A percentile compares a stretch with the other conserved stretches of the same genome.
These are phyloP conservation scores for Branchellion lobata DNA, from an alignment of 2,888 invertebrate genomes.

Conservation along the genomic window DNA sequence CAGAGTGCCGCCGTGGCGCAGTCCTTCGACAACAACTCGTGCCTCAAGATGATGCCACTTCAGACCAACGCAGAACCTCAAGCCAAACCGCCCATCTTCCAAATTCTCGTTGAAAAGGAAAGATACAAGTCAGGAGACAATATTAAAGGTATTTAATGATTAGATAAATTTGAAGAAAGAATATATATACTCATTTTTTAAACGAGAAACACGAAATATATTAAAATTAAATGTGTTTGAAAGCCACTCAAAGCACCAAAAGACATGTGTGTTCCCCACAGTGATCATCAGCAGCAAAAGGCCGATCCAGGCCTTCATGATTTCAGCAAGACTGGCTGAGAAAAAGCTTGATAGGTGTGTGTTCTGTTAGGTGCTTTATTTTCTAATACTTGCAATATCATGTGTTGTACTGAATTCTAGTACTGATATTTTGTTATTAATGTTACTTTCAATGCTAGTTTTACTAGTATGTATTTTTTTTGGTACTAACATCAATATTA, in stretches of 20 bases:
- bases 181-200: not conserved
- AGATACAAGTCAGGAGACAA: conserved; percentile 38
- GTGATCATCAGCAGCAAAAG: conserved; percentile 34
- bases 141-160: conserved; percentile 38
- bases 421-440: not conserved
- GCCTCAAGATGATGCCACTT: conserved; percentile 42
- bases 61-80: conserved; percentile 30
- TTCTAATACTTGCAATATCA: conserved; percentile 35
- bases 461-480: not conserved
- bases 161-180: not conserved
- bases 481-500: not conserved
- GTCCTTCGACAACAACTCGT: conserved; percentile 3
- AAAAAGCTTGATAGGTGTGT: not conserved
- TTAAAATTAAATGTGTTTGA: too few species aligned
- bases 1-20: too few species aligned
- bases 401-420: too few species aligned
- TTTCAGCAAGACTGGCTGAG: conserved; percentile 49
- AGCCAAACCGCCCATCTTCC: conserved; percentile 40
- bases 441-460: not conserved
- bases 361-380: conserved; percentile 47
- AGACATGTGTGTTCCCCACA: too few species aligned
- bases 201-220: not conserved
- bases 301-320: conserved; percentile 48
- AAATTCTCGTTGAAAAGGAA: conserved; percentile 39
- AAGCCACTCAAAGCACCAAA: too few species aligned